These are phyloP conservation scores for Keiferia lycopersicella DNA, from an alignment of 2,888 invertebrate genomes.

Conservation along the genomic window DNA sequence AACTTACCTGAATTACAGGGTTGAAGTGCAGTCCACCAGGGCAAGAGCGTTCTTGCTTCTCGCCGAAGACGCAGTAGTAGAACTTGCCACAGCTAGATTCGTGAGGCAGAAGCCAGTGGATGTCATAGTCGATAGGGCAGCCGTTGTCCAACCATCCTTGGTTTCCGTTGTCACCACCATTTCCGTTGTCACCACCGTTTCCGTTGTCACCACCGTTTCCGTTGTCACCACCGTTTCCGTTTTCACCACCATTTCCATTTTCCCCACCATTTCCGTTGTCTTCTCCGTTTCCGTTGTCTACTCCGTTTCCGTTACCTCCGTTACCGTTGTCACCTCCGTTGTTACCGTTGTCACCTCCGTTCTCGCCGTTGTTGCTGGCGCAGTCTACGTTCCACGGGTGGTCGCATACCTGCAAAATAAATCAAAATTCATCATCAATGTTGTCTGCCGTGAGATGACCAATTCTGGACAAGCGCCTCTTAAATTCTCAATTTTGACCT, in stretches of 20 bases:
- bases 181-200: slow-evolving; percentile 23
- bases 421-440: not conserved
- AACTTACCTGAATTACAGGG: slow-evolving; percentile 24
- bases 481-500: no score
- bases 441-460: not conserved
- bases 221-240: not conserved
- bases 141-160: slow-evolving; percentile 40
- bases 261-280: not conserved
- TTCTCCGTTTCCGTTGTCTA: not conserved
- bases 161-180: slow-evolving; percentile 20
- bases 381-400: not conserved
- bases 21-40: slow-evolving; percentile 34
- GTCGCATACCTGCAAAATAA: not conserved
- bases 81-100: slow-evolving; percentile 43
- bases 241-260: not conserved
- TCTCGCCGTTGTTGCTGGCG: slow-evolving; percentile 20
- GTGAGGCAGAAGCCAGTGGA: slow-evolving; percentile 42
- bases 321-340: slow-evolving; percentile 21
- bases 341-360: slow-evolving; percentile 16
- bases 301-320: not conserved
- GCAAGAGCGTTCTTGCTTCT: slow-evolving; percentile 35
- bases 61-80: slow-evolving; percentile 42
- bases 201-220: not conserved
- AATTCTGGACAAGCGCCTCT: no score
- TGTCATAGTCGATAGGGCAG: slow-evolving; percentile 42